Evolutionary conservation across 2,888 invertebrate genomes (phyloP), one percentile per base, ranked within the genome.

Genomic region (Pandemis heparana): DNA sequence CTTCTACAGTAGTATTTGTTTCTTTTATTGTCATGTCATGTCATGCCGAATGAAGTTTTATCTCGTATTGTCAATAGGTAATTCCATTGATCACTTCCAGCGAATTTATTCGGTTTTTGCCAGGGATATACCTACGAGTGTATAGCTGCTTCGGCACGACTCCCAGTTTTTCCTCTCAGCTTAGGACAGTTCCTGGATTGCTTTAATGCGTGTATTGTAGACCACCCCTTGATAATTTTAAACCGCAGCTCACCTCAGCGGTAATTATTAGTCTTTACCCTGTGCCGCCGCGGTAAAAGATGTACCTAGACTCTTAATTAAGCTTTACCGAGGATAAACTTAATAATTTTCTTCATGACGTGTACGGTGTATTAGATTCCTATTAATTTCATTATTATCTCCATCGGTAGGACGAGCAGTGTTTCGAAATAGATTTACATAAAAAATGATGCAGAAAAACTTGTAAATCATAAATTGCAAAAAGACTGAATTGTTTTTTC

Each of bases 271-370:
- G 53, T 32, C 66, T 67, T 62, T 61, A 46, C 32, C 60, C 61
- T 53, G 53, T 46, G 67, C 66, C 66, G 71, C 62, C 18, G 23
- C 64, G 48, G 67, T 51, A 60, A 61, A 64, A 70, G 43, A 32
- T 4, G 23, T 32, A 32, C 23, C 23, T 66, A 18, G 46, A 38
- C 61, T 67, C 71, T 72, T 72, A 72, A 72, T 72, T 72, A 72
- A 46, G 43, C 67, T 71, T 67, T 56, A 9, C 56, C 4, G 56
- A 56, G 56, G 23, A 23, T 56, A 23, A 18, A 56, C 23, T 23
- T 56, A 56, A 9, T 56, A 56, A 56, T 23, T 23, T 56, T 56
- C 23, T 56, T 56, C 4, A 56, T 56, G 56, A 56, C 23, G 56
- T 23, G 23, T 56, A 56, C 12, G 18, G 23, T 23, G 23, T 56